These are phyloP conservation scores for Hypsopygia costalis DNA, from an alignment of 2,888 invertebrate genomes.

Conservation along the genomic window DNA sequence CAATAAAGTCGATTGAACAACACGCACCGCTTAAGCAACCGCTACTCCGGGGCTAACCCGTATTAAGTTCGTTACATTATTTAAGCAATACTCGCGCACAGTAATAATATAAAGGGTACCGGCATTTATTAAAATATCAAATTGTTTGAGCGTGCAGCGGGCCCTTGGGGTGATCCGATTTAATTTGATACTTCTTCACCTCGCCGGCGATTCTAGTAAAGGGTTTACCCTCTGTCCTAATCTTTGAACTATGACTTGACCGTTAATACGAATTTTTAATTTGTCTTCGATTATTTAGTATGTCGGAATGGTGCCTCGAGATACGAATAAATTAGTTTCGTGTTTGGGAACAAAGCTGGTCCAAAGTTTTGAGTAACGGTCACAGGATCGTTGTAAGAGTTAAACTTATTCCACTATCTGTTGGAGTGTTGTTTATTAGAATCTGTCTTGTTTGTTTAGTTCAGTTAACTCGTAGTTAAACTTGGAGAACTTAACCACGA, in stretches of 20 bases:
- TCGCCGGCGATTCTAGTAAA: slow-evolving; percentile 50
- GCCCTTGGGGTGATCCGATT: slow-evolving; percentile 51
- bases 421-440: slow-evolving; percentile 48
- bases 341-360: slow-evolving; percentile 76
- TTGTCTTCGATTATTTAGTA: slow-evolving; percentile 77
- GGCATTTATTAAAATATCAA: slow-evolving; percentile 57
- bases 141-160: slow-evolving; percentile 59
- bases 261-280: slow-evolving; percentile 81
- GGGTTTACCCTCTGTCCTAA: slow-evolving; percentile 77
- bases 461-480: slow-evolving; percentile 41
- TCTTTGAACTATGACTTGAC: slow-evolving; percentile 81
- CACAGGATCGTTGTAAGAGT: slow-evolving; percentile 67
- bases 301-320: slow-evolving; percentile 60
- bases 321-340: slow-evolving; percentile 79
- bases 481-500: slow-evolving; percentile 20
- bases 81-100: slow-evolving; percentile 16
- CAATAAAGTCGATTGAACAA: slow-evolving; percentile 5
- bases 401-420: slow-evolving; percentile 57
- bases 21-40: slow-evolving; percentile 1
- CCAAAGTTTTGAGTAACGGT: slow-evolving; percentile 75
- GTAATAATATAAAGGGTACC: slow-evolving; percentile 33
- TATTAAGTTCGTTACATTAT: slow-evolving; percentile 23
- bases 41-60: neutral
- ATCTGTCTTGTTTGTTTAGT: slow-evolving; percentile 52
- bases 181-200: slow-evolving; percentile 70